phyloP scores from a whole-genome alignment of 2,888 invertebrate species.

The Eumerus sabulonum region DNA sequence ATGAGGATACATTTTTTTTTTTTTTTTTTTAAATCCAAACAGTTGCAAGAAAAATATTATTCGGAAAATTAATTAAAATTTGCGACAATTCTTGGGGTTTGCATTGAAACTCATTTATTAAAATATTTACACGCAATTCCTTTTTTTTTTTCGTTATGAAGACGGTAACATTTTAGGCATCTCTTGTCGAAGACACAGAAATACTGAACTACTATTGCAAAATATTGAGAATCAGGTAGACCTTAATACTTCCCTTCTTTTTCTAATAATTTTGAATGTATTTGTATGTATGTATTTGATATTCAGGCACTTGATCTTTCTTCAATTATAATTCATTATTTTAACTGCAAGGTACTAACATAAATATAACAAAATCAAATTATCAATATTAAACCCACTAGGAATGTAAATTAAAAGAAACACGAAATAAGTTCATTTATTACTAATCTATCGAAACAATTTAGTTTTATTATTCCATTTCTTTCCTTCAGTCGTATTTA shows the following conservation, averaged over 20 bases:
- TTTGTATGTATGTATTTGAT: too few relatives aligned
- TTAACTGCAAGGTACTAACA: slow-evolving; percentile 15
- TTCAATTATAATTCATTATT: slow-evolving; percentile 16
- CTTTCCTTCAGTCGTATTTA: slow-evolving; percentile 56
- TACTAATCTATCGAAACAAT: slow-evolving; percentile 42
- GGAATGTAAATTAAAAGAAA: slow-evolving; percentile 40
- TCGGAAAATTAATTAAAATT: slow-evolving; percentile 16
- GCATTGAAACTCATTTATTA: slow-evolving; percentile 14
- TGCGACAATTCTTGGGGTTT: slow-evolving; percentile 6
- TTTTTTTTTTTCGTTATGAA: slow-evolving; percentile 50
- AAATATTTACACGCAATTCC: slow-evolving; percentile 39
- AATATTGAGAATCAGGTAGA: too few relatives aligned
- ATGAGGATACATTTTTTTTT: slow-evolving; percentile 30
- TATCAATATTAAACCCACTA: slow-evolving; percentile 38
- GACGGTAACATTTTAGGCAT: not conserved
- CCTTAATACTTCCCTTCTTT: too few relatives aligned
- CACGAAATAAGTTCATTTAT: too few relatives aligned
- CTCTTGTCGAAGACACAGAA: too few relatives aligned
- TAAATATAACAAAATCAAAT: slow-evolving; percentile 15
- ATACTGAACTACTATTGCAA: too few relatives aligned
- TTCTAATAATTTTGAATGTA: too few relatives aligned
- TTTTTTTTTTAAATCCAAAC: slow-evolving; percentile 38
- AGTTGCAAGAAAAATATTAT: slow-evolving; percentile 44
- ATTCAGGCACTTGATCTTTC: not conserved
- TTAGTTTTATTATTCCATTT: slow-evolving; percentile 20